Base-by-base conservation (phyloP, 2,797 vertebrate genomes). In the Schizothorax lantsangensis region DNA sequence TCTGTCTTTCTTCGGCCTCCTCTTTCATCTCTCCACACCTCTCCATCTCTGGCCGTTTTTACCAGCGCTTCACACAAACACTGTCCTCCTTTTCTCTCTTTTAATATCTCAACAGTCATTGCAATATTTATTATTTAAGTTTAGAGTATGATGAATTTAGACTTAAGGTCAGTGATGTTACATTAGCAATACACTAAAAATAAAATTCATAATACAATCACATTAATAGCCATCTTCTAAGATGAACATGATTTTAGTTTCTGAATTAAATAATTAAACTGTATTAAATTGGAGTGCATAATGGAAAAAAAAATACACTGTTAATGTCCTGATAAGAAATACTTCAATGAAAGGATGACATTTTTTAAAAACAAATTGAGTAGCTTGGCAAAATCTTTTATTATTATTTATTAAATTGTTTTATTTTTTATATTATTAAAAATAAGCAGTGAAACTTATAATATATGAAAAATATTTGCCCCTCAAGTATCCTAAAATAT, bases 1-100 rank as follows among this genome's bases (percentile, higher is more conserved):
- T 69, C 45, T 83, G 23, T 75, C n/a, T 59, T 8, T 49, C 68
- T 38, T 45, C 47, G 11, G 45, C 26, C 71, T 40, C 57, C 8
- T 52, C 54, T 54, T 49, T 72, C 33, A 33, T 47, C n/a, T 57
- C 26, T 89, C 14, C 79, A 62, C 54, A 57, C 30, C 30, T 36
- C 64, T 68, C 21, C 15, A 6, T 79, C 11, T 74, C 45, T 40
- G 7, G 38, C 30, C 6, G 12, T 33, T 38, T 33, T 73, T 78
- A 64, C 81, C 15, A 23, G 38, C 43, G 38, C 57, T 75, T 43
- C 33, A 1, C 17, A 33, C 30, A 36, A 17, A 68, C 30, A 36
- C 64, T 23, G 30, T 43, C 26, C 90, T 88, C 91, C 85, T 86
- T 47, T 87, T 4, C 64, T 17, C 30, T 33, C 64, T 33, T 71